Percentiles rank a stretch among this genome's conserved stretches.
These are phyloP conservation scores for Flexamia atlantica DNA, from an alignment of 2,888 invertebrate species.

Conservation along the genomic window DNA sequence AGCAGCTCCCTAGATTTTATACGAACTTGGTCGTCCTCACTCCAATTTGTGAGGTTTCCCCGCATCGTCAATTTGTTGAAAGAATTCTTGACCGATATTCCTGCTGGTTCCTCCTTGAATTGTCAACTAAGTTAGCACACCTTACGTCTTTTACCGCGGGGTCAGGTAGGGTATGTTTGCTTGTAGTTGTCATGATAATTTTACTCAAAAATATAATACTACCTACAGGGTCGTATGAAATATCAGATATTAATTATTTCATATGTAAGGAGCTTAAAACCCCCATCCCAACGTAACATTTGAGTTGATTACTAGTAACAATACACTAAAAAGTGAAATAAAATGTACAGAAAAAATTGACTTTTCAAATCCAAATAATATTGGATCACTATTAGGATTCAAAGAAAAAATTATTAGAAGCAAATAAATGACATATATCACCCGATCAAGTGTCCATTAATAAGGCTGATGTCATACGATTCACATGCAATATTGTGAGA, in stretches of 20 bases:
- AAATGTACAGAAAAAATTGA: slow-evolving; percentile 16
- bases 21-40: too few species aligned
- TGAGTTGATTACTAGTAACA: not conserved
- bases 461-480: too few species aligned
- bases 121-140: too few species aligned
- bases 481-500: slow-evolving; percentile 33
- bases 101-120: too few species aligned
- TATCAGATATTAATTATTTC: not conserved
- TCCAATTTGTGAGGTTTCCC: too few species aligned
- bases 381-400: slow-evolving; percentile 17
- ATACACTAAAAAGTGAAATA: slow-evolving; percentile 32
- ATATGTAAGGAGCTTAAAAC: not conserved
- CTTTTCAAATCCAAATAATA: not conserved
- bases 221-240: slow-evolving; percentile 41
- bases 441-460: slow-evolving; percentile 9
- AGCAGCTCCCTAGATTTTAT: too few species aligned
- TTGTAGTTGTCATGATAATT: too few species aligned
- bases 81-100: too few species aligned
- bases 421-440: slow-evolving; percentile 32
- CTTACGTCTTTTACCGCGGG: too few species aligned
- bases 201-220: not conserved
- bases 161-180: too few species aligned
- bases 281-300: not conserved
- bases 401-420: not conserved
- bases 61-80: too few species aligned